These are phyloP conservation scores for Eristalis pertinax DNA, from an alignment of 2,888 invertebrate species.

Conservation along the genomic window DNA sequence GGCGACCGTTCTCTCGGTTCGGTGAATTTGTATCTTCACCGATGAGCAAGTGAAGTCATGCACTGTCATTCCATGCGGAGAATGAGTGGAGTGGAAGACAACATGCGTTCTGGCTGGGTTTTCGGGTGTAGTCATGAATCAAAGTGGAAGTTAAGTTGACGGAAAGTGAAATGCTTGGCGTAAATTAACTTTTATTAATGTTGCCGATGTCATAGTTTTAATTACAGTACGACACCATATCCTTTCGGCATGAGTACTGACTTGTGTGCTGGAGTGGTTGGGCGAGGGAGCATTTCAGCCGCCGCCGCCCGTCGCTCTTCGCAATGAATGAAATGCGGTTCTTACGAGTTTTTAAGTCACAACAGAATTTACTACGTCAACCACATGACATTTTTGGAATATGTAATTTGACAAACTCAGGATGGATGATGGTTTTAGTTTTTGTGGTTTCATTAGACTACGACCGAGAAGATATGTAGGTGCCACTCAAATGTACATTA, in stretches of 20 bases:
- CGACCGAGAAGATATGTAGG: neutral
- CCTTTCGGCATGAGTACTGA: neutral
- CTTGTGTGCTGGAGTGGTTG: neutral
- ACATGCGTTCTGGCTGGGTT: constrained; percentile 17
- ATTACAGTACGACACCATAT: constrained; percentile 39
- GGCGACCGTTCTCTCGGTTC: constrained; percentile 56
- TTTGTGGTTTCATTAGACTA: neutral
- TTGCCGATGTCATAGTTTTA: constrained; percentile 55
- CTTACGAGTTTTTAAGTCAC: neutral
- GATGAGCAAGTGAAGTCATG: constrained; percentile 52
- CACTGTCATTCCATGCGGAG: constrained; percentile 36
- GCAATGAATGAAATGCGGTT: neutral
- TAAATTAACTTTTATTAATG: constrained; percentile 65
- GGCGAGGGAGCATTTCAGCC: neutral
- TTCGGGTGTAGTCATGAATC: constrained; percentile 48
- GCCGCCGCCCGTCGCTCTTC: neutral
- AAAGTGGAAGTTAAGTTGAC: constrained; percentile 58
- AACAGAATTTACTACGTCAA: neutral
- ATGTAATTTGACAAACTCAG: neutral
- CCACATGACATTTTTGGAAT: neutral
- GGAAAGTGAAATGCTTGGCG: constrained; percentile 52
- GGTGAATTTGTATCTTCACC: constrained; percentile 56
- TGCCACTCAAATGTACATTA: no score
- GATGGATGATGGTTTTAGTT: neutral
- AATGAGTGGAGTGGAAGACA: neutral